Base-by-base conservation (phyloP, 2,113 vertebrate species). In the Chitala chitala region DNA sequence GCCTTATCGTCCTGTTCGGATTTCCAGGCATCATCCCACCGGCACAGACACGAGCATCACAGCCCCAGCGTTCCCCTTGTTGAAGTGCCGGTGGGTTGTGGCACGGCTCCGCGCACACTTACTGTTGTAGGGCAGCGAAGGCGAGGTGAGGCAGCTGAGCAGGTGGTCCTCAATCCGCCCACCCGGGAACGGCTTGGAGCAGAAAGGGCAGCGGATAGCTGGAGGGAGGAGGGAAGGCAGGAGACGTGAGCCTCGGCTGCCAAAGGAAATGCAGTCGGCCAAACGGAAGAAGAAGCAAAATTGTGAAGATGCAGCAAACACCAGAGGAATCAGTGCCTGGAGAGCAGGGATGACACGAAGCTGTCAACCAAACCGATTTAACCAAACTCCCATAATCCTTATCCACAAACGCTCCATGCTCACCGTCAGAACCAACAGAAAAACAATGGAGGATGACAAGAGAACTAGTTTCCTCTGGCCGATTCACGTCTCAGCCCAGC, bases 171-270 rank as follows among this genome's bases (percentile, higher is more conserved):
- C 90, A 5, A 91, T 91, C 51, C 87, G 80, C 42, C 90, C 87
- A 38, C 88, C 90, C 0, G 91, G 90, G 79, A 91, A 92, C 40
- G 85, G 84, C 81, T 89, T 92, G 4, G 87, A 87, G 84, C 91
- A 92, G 82, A 91, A 91, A 6, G 91, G 90, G 79, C 91, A 92
- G 77, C 87, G 89, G 76, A 92, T 89, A 82, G 87, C 89, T 92
- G 80, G 8, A 17, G 22, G 22, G 53, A 63, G 53, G 24, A 64
- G 61, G 66, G 3, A 59, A 13, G 40, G 51, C 7, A 38, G 9
- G 20, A 63, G 31, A 31, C 40, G 7, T 44, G 64, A 46, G 20
- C 5, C 42, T 20, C 13, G 20, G 13, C 36, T 12, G 64, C 24
- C 12, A 24, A 1, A 58, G 40, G 31, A 20, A 44, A 69, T n/a